phyloP scores from a whole-genome alignment of 2,113 vertebrate genomes.

The Dunckerocampus dactyliophorus region DNA sequence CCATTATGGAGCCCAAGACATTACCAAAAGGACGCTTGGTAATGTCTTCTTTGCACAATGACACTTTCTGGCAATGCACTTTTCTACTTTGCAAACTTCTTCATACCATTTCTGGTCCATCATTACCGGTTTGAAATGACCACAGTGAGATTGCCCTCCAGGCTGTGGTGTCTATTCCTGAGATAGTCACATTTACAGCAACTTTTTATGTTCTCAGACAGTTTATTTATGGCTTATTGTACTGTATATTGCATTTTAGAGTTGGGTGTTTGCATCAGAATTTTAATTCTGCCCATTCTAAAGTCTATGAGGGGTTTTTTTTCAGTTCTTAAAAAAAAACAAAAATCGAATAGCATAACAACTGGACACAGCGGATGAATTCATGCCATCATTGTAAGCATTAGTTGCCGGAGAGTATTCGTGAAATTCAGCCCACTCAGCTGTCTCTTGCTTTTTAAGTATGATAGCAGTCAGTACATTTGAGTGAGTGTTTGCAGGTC shows the following conservation, averaged over 20 bases:
- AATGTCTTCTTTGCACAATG: not conserved
- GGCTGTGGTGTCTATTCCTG: not conserved
- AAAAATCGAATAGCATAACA: conserved; percentile 33
- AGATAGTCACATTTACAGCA: not conserved
- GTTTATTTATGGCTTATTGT: conserved; percentile 2
- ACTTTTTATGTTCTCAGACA: not conserved
- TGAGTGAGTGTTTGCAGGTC: conserved; percentile 52
- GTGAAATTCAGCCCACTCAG: conserved; percentile 55
- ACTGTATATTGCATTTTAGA: not conserved
- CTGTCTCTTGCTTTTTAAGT: conserved; percentile 51
- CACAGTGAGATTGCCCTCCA: not conserved
- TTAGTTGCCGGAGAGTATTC: conserved; percentile 45
- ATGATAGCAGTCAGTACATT: conserved; percentile 56
- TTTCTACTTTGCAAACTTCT: conserved; percentile 2
- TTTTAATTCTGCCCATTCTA: not conserved
- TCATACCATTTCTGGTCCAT: not conserved
- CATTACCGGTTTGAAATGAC: conserved; percentile 6
- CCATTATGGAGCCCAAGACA: not conserved
- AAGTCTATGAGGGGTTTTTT: conserved; percentile 16
- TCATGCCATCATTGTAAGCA: conserved; percentile 41
- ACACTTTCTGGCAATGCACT: not conserved
- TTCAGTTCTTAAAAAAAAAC: conserved; percentile 3
- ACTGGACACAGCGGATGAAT: conserved; percentile 50
- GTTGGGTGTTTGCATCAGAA: not conserved
- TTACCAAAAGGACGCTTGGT: not conserved